A percentile compares a stretch with the other conserved stretches of the same genome.
Evolutionary conservation across 2,888 invertebrate species (phyloP).

Genomic region (Spodoptera littoralis): DNA sequence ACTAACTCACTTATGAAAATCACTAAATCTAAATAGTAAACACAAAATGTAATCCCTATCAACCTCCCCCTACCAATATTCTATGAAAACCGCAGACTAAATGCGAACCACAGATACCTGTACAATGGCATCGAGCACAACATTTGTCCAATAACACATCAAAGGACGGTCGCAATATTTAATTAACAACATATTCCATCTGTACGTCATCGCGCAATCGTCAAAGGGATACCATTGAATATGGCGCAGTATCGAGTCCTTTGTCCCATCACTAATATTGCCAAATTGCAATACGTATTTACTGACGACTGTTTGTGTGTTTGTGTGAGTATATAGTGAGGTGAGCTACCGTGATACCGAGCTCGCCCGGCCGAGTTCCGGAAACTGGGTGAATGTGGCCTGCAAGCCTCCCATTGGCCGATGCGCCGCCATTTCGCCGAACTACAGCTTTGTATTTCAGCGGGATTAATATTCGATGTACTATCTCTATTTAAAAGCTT

Average conservation of each 20-base stretch:
- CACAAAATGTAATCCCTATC: neutral
- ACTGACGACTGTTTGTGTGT: conserved; percentile 22
- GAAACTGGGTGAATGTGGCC: conserved; percentile 9
- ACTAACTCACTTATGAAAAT: too few relatives aligned
- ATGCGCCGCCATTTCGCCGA: conserved; percentile 20
- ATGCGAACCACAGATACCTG: conserved; percentile 2
- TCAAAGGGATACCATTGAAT: conserved; percentile 43
- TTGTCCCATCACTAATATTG: conserved; percentile 32
- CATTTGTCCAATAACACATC: conserved; percentile 16
- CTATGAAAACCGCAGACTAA: conserved; percentile 1
- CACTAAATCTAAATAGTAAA: too few relatives aligned
- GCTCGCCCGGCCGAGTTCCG: conserved; percentile 33
- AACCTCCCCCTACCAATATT: neutral
- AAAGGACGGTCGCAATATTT: conserved; percentile 28
- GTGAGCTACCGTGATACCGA: conserved; percentile 7
- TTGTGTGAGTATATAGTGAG: neutral
- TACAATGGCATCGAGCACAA: conserved; percentile 15
- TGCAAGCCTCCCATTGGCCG: conserved; percentile 21
- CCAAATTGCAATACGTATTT: conserved; percentile 37
- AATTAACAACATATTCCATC: conserved; percentile 30
- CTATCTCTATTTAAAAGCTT: conserved; percentile 16
- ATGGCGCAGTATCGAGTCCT: conserved; percentile 27
- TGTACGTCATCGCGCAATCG: conserved; percentile 6
- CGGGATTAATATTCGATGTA: conserved; percentile 18
- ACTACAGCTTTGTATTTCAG: conserved; percentile 32